phyloP scores from a whole-genome alignment of 2,797 vertebrate genomes.

The Trichosurus vulpecula region DNA sequence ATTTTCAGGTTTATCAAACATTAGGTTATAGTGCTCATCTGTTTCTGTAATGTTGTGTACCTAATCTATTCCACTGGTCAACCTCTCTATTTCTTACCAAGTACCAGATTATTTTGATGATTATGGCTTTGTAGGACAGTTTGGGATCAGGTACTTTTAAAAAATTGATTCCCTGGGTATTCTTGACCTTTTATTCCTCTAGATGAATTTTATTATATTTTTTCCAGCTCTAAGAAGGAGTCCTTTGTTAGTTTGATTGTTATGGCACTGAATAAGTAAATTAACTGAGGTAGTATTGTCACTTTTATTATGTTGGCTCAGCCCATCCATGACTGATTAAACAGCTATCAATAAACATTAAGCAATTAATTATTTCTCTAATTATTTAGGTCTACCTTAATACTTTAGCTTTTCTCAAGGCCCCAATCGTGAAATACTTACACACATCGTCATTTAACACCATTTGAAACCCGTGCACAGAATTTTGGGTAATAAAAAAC shows the following conservation, averaged over 20 bases:
- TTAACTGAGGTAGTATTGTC: neutral
- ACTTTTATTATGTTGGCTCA: neutral
- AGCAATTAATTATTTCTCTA: neutral
- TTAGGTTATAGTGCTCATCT: neutral
- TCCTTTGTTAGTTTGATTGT: neutral
- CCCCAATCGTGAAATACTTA: neutral
- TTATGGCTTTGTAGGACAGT: neutral
- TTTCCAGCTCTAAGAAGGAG: neutral
- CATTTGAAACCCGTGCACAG: slow-evolving; percentile 21
- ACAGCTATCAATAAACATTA: neutral
- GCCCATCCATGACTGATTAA: neutral
- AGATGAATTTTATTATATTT: neutral
- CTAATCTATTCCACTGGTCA: neutral
- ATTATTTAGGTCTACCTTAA: neutral
- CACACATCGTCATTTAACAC: slow-evolving; percentile 28
- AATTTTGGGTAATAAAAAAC: slow-evolving; percentile 53
- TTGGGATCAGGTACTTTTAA: neutral
- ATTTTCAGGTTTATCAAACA: neutral
- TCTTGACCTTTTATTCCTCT: neutral
- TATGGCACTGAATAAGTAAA: neutral
- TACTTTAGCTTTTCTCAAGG: neutral
- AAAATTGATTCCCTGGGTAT: neutral
- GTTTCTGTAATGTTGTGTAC: neutral
- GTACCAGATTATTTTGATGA: neutral
- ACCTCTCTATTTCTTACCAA: neutral